phyloP scores from a whole-genome alignment of 2,113 vertebrate genomes.

The Petrocephalus zakoni region DNA sequence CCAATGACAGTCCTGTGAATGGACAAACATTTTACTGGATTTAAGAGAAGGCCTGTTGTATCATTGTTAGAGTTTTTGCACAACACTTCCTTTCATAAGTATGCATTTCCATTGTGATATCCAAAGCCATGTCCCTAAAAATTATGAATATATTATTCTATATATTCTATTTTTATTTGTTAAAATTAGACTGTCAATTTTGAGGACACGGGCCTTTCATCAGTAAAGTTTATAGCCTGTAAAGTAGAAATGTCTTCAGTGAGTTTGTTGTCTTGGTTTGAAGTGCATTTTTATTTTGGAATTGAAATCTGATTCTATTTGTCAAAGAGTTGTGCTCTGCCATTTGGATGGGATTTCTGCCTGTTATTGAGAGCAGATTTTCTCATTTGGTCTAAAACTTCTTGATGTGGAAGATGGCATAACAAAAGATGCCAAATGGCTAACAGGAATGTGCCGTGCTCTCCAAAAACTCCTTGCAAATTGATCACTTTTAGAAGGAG shows the following conservation, averaged over 20 bases:
- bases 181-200: neutral
- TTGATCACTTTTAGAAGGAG: neutral
- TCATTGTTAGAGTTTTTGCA: neutral
- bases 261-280: neutral
- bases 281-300: neutral
- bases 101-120: neutral
- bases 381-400: neutral
- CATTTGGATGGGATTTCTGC: neutral
- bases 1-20: no score
- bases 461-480: neutral
- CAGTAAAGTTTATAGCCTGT: neutral
- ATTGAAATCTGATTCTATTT: neutral
- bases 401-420: neutral
- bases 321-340: neutral
- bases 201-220: neutral
- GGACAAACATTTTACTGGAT: neutral
- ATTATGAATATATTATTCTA: neutral
- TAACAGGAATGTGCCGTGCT: neutral
- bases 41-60: neutral
- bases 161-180: neutral
- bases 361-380: neutral
- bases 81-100: neutral
- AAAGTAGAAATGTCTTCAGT: neutral
- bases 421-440: neutral
- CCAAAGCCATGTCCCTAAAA: neutral